Percentiles rank a stretch among this genome's conserved stretches.
These are phyloP conservation scores for Eurystomus glaucurus DNA, from an alignment of 2,797 vertebrate species.

Conservation along the genomic window DNA sequence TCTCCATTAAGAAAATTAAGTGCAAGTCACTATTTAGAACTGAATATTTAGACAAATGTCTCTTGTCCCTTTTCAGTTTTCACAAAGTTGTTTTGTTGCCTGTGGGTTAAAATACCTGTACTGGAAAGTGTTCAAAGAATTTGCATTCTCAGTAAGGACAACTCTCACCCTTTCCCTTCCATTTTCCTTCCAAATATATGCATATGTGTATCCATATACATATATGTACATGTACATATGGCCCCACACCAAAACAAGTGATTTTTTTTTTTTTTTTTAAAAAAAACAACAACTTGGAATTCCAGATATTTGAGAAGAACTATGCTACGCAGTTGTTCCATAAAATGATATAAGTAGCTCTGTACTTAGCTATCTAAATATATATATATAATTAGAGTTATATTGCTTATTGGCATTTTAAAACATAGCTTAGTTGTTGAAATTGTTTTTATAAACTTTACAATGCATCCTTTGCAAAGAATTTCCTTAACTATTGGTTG, in stretches of 20 bases:
- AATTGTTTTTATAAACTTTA: background rate
- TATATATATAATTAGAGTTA: background rate
- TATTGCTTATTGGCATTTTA: background rate
- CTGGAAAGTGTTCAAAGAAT: background rate
- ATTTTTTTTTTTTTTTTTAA: background rate
- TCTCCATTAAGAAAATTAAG: background rate
- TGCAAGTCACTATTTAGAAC: background rate
- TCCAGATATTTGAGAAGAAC: background rate
- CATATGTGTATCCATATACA: fast-evolving
- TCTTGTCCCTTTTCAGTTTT: background rate
- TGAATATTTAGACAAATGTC: background rate
- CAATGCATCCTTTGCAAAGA: background rate
- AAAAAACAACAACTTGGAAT: background rate
- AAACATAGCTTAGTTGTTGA: background rate
- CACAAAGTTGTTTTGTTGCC: background rate
- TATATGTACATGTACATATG: background rate
- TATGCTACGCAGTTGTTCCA: background rate
- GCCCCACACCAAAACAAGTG: background rate
- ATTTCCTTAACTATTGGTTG: background rate
- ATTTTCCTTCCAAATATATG: background rate
- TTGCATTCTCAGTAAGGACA: background rate
- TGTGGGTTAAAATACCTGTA: background rate
- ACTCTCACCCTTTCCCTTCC: background rate
- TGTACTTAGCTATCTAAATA: background rate
- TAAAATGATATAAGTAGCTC: background rate